Percentiles rank a stretch among this genome's conserved stretches.
Conservation (phyloP, 2,888 invertebrate species). For the Drosophila meridiana region DNA sequence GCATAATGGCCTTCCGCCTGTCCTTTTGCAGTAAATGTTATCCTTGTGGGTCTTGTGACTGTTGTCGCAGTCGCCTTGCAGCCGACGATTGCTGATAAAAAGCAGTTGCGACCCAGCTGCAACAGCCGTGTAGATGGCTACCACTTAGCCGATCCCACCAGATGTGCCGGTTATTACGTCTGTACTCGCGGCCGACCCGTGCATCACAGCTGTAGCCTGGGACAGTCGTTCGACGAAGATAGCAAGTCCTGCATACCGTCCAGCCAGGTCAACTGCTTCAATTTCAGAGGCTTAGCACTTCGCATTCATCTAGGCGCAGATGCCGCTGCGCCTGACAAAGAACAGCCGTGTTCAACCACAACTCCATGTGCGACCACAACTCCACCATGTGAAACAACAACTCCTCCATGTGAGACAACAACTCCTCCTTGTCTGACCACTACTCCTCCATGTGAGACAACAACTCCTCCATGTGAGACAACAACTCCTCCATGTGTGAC, state of each 20-base stretch:
- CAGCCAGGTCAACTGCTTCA: constrained; percentile 43
- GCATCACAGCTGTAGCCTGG: constrained; percentile 37
- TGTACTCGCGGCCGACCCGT: constrained; percentile 38
- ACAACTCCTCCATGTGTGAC: constrained; percentile 12
- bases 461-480: constrained; percentile 8
- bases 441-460: neutral
- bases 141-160: constrained; percentile 30
- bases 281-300: constrained; percentile 38
- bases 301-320: constrained; percentile 13
- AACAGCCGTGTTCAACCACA: constrained; percentile 13
- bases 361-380: constrained; percentile 28
- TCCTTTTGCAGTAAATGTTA: constrained; percentile 44
- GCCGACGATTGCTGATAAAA: constrained; percentile 22
- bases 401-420: neutral
- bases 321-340: neutral
- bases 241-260: constrained; percentile 30
- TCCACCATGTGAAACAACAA: neutral
- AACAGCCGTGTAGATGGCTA: constrained; percentile 31
- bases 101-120: constrained; percentile 34
- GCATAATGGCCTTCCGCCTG: neutral
- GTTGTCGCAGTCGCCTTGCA: constrained; percentile 20
- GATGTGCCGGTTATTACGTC: constrained; percentile 44
- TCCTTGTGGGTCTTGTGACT: constrained; percentile 50
- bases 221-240: constrained; percentile 38
- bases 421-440: neutral